phyloP scores from a whole-genome alignment of 2,113 vertebrate species.

The Agapornis roseicollis region DNA sequence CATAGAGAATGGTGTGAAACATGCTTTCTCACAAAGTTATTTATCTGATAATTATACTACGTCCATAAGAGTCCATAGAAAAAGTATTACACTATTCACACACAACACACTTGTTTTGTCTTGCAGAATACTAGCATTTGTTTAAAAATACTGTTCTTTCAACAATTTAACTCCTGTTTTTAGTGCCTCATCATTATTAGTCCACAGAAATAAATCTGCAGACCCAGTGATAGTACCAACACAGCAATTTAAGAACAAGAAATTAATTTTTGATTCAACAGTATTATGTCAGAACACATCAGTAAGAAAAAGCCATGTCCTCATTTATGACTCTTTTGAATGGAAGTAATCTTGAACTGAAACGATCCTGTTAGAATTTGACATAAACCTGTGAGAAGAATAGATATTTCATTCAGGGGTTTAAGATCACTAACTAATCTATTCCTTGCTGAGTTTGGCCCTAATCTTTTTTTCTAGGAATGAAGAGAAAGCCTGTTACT shows the following conservation, averaged over 20 bases:
- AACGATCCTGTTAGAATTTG: background rate
- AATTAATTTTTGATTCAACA: background rate
- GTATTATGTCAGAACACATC: background rate
- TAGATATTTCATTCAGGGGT: background rate
- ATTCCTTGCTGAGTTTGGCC: background rate
- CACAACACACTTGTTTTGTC: background rate
- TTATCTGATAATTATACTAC: background rate
- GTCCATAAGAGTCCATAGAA: background rate
- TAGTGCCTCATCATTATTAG: background rate
- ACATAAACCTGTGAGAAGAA: background rate
- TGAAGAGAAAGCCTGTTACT: background rate
- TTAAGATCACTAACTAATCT: background rate
- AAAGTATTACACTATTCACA: background rate
- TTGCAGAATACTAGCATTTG: background rate
- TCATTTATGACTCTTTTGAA: background rate
- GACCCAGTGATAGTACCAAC: background rate
- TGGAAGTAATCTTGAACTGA: background rate
- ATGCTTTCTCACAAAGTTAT: background rate
- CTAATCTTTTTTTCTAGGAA: background rate
- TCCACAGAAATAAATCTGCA: background rate
- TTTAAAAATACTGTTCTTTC: background rate
- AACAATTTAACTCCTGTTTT: background rate
- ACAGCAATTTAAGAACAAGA: background rate
- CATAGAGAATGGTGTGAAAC: background rate
- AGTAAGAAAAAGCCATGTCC: background rate